Conservation (phyloP, 1,140 invertebrate species). For the Drosophila parabipectinata region DNA sequence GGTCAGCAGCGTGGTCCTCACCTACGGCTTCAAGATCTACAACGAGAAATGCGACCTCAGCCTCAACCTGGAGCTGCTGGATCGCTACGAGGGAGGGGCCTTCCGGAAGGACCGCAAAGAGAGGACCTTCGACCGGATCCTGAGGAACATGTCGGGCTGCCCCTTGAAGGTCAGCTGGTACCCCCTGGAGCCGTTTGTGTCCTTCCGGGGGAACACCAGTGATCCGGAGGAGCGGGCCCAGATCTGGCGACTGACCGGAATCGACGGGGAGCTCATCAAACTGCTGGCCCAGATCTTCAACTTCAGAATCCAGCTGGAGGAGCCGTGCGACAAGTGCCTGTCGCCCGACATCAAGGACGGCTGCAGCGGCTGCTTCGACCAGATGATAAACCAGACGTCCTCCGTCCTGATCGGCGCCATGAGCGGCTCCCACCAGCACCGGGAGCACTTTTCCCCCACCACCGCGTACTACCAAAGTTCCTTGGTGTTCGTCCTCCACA, state of each 20-base stretch:
- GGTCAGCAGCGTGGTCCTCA: conserved; percentile 16
- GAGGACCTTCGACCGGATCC: conserved; percentile 33
- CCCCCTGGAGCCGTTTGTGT: conserved; percentile 44
- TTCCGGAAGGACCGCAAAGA: not conserved
- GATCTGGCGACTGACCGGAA: conserved; percentile 44
- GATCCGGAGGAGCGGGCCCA: conserved; percentile 32
- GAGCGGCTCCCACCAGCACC: conserved; percentile 55
- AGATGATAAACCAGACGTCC: conserved; percentile 30
- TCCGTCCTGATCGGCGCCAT: conserved; percentile 61
- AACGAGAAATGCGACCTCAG: conserved; percentile 22
- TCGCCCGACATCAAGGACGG: conserved; percentile 8
- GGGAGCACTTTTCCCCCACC: conserved; percentile 46
- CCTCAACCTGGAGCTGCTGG: conserved; percentile 28
- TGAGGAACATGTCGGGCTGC: conserved; percentile 45
- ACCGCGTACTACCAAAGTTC: conserved; percentile 59
- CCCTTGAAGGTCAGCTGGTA: conserved; percentile 60
- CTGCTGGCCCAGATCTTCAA: conserved; percentile 42
- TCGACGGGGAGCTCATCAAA: conserved; percentile 64
- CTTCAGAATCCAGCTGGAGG: conserved; percentile 45
- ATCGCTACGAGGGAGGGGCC: conserved; percentile 28
- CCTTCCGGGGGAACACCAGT: conserved; percentile 37
- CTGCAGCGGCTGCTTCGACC: conserved; percentile 42
- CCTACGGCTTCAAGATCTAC: conserved; percentile 51
- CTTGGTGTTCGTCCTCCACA: conserved; percentile 56
- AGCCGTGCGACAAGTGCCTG: conserved; percentile 44